phyloP scores from a whole-genome alignment of 1,140 invertebrate genomes.

The Ectropis grisescens region DNA sequence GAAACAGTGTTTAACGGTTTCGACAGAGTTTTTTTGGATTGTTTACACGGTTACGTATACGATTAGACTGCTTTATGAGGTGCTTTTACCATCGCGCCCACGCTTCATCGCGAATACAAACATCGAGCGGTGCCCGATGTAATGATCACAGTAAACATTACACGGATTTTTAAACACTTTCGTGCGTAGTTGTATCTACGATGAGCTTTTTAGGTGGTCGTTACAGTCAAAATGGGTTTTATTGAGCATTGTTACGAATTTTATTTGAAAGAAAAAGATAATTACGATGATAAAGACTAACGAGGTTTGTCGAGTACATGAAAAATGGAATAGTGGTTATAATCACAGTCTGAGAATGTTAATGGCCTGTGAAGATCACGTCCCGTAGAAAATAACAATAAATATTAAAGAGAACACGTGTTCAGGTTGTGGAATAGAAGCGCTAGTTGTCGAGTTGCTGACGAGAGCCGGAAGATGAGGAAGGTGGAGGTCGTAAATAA shows the following conservation, averaged over 20 bases:
- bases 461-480: conserved; percentile 24
- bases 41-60: conserved; percentile 21
- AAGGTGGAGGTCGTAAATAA: conserved; percentile 42
- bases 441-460: conserved; percentile 12
- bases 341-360: too few species aligned
- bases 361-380: conserved; percentile 6
- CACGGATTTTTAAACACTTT: conserved; percentile 12
- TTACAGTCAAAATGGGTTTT: too few species aligned
- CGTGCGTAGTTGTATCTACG: conserved; percentile 1
- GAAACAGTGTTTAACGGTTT: conserved; percentile 38
- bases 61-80: conserved; percentile 32
- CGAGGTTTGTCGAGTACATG: too few species aligned
- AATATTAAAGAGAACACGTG: conserved; percentile 6
- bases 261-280: too few species aligned
- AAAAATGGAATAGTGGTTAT: too few species aligned
- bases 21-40: conserved; percentile 18
- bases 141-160: conserved; percentile 30
- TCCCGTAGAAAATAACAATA: conserved; percentile 8
- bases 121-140: conserved; percentile 17
- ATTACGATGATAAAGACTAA: too few species aligned
- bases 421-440: conserved; percentile 7
- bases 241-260: too few species aligned
- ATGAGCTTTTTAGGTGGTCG: too few species aligned
- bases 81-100: conserved; percentile 18
- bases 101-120: conserved; percentile 25